phyloP scores from a whole-genome alignment of 2,113 vertebrate genomes.

The Albula glossodonta region DNA sequence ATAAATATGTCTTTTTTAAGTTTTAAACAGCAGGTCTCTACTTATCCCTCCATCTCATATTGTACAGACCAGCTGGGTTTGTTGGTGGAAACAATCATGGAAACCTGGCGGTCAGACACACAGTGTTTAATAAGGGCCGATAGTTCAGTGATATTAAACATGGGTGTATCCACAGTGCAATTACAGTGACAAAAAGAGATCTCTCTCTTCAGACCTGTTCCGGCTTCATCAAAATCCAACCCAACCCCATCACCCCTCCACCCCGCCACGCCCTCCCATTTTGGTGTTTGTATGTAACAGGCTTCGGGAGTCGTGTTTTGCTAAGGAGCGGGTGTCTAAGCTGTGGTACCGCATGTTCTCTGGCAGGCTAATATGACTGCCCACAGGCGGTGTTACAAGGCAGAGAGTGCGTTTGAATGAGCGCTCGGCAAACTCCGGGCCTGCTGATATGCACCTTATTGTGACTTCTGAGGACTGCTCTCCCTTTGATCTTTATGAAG shows the following conservation, averaged over 20 bases:
- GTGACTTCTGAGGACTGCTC: slow-evolving; percentile 55
- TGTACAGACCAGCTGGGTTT: not conserved
- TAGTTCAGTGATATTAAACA: not conserved
- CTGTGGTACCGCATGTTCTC: slow-evolving; percentile 17
- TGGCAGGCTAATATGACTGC: slow-evolving; percentile 47
- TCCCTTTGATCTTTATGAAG: slow-evolving; percentile 57
- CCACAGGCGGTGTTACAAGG: slow-evolving; percentile 48
- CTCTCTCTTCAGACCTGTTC: slow-evolving; percentile 32
- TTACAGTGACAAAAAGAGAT: slow-evolving; percentile 47
- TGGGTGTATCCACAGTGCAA: slow-evolving; percentile 41
- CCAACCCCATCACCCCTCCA: not conserved
- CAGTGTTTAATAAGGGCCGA: not conserved
- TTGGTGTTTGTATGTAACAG: slow-evolving; percentile 30
- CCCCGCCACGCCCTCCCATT: not conserved
- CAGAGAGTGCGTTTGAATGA: slow-evolving; percentile 51
- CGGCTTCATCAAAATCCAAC: slow-evolving; percentile 40
- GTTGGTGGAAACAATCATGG: not conserved
- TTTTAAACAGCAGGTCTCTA: not conserved
- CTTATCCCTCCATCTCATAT: not conserved
- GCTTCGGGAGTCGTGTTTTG: slow-evolving; percentile 37
- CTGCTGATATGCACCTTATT: slow-evolving; percentile 52
- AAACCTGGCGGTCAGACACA: not conserved
- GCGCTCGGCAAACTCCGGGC: slow-evolving; percentile 37
- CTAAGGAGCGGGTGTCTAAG: slow-evolving; percentile 25
- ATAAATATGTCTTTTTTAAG: not conserved